Evolutionary conservation across 1,140 invertebrate genomes (phyloP).

Genomic region (Antheraea pernyi): DNA sequence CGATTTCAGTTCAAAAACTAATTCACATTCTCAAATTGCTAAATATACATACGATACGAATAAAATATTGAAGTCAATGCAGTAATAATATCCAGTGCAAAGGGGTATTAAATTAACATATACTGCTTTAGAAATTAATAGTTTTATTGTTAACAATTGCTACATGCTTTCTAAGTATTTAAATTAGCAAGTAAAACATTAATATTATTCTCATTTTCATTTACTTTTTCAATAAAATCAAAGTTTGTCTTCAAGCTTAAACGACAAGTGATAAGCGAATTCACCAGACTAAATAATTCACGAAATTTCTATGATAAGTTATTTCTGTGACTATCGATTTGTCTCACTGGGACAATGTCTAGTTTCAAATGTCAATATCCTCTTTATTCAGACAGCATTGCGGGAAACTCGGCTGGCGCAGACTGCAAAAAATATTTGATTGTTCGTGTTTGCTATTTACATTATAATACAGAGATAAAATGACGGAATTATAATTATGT

Average conservation of each 20-base stretch:
- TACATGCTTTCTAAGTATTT: no score
- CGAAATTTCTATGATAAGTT: no score
- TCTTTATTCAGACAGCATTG: neutral
- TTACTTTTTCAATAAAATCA: no score
- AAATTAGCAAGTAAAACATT: neutral
- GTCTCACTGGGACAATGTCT: constrained; percentile 6
- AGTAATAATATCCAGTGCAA: neutral
- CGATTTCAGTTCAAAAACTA: neutral
- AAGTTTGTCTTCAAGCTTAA: no score
- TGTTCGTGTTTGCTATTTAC: neutral
- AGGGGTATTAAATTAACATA: neutral
- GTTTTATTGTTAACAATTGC: no score
- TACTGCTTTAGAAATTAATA: neutral
- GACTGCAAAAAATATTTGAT: neutral
- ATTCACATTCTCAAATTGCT: neutral
- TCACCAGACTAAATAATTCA: no score
- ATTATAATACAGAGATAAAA: neutral
- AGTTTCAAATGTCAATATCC: constrained; percentile 8
- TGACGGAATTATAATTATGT: no score
- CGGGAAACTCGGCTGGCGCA: neutral
- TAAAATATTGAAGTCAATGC: neutral
- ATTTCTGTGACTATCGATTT: constrained; percentile 7
- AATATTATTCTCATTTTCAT: neutral
- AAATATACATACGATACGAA: neutral
- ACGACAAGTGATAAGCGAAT: no score